Base-by-base conservation (phyloP, 2,888 invertebrate genomes). In the Phortica magna region DNA sequence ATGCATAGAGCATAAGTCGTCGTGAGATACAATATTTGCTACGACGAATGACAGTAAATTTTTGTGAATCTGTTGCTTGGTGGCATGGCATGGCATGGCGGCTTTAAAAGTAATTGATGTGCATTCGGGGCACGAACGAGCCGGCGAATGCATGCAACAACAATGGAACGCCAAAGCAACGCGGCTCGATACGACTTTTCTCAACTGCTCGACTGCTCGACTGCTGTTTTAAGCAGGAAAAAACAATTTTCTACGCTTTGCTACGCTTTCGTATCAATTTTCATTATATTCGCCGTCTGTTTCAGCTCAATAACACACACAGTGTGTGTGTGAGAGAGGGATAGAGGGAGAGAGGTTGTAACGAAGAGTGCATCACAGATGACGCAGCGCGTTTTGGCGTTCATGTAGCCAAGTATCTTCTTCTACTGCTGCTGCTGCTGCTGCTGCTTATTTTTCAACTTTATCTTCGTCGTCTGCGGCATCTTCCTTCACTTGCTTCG, bases 211-310 rank as follows among this genome's bases (percentile, higher is more conserved):
- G 1, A 3, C 31, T 31, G 31, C 31, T 31, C 31, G 1, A 3
- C 31, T 31, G 31, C 31, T 31, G 31, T 31, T 31, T 31, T 31
- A 31, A 59, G 59, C 59, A 59, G 22, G 59, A 22, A 17, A 31
- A 48, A 79, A 65, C 80, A 80, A 81, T 83, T 83, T 84, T 81
- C 80, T 77, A 81, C 79, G 81, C 83, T 57, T 77, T 77, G 73
- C 78, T 73, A 76, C 70, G 81, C 75, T 80, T 76, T 78, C 65
- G 77, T 78, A 81, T 83, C 79, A 81, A 79, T 83, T 82, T 84
- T 81, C 79, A 81, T 84, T 81, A 79, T 82, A 74, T 74, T 65
- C 41, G 41, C 59, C 43, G 73, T 59, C 73, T 68, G 39, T 39
- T 74, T 75, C 39, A 59, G 71, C 76, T 75, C 76, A 64, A 65